phyloP scores from a whole-genome alignment of 2,888 invertebrate genomes.

The Clitarchus hookeri region DNA sequence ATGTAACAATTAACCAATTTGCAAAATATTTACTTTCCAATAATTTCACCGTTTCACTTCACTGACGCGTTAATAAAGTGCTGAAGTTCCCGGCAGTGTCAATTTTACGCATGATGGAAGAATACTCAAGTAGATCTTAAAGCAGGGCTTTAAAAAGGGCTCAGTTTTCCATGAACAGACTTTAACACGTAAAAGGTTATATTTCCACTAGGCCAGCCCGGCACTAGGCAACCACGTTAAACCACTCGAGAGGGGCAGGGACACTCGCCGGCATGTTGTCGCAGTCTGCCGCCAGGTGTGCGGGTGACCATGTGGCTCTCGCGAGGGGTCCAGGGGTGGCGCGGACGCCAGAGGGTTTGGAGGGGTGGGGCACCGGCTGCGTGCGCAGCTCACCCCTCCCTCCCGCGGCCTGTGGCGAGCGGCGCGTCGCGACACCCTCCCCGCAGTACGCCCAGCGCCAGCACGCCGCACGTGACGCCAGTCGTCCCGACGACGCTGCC shows the following conservation, averaged over 20 bases:
- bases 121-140: no score
- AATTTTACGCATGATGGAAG: no score
- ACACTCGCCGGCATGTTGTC: not conserved
- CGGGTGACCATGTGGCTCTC: not conserved
- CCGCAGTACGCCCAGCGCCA: not conserved
- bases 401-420: not conserved
- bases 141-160: no score
- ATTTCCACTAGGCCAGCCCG: no score
- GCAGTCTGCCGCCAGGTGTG: slow-evolving; percentile 7
- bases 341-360: not conserved
- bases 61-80: no score
- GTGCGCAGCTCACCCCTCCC: not conserved
- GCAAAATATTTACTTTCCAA: no score
- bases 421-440: not conserved
- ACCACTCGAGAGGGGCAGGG: not conserved
- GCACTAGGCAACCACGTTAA: no score
- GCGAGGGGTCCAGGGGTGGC: not conserved
- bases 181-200: no score
- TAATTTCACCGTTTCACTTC: no score
- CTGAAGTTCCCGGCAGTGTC: no score
- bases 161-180: no score
- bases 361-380: not conserved
- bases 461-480: not conserved
- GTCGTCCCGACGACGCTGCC: not conserved
- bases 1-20: no score